Evolutionary conservation across 2,797 vertebrate species (phyloP).

Genomic region (Macroramphosus scolopax): DNA sequence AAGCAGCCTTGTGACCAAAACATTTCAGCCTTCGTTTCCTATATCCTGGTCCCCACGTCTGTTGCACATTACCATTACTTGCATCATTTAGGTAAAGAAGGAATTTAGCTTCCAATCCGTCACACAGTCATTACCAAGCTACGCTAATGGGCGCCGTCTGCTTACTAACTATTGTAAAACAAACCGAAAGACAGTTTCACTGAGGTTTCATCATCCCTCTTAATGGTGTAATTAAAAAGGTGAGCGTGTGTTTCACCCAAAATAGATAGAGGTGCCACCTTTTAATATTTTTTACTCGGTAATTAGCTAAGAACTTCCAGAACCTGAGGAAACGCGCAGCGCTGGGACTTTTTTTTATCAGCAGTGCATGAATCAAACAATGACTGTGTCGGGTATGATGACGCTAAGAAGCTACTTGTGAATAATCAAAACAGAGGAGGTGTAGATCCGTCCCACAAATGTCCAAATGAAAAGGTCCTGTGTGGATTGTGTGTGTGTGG

Average conservation of each 20-base stretch:
- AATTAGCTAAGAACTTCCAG: constrained; percentile 37
- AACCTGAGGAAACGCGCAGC: constrained; percentile 19
- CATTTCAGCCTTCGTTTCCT: constrained; percentile 58
- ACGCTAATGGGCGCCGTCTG: constrained; percentile 71
- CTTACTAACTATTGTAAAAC: constrained; percentile 70
- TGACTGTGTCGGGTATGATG: constrained; percentile 32
- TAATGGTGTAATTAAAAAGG: constrained; percentile 74
- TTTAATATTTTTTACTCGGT: constrained; percentile 27
- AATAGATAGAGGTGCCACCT: constrained; percentile 43
- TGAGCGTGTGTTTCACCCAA: constrained; percentile 25
- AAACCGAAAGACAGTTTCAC: constrained; percentile 71
- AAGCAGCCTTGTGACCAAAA: constrained; percentile 49
- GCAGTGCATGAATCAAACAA: constrained; percentile 50
- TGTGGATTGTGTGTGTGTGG: constrained; percentile 18
- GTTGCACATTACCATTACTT: constrained; percentile 77
- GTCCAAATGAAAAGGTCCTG: constrained; percentile 28
- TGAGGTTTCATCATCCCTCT: constrained; percentile 73
- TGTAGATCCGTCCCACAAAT: constrained; percentile 3
- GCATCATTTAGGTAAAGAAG: constrained; percentile 76
- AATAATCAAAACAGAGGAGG: constrained; percentile 36
- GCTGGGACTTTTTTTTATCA: constrained; percentile 16
- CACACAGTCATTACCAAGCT: constrained; percentile 70
- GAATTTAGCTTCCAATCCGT: constrained; percentile 78
- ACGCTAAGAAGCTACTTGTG: constrained; percentile 35
- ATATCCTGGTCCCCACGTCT: constrained; percentile 57